phyloP scores from a whole-genome alignment of 2,888 invertebrate species.

The Leucophora obtusa region DNA sequence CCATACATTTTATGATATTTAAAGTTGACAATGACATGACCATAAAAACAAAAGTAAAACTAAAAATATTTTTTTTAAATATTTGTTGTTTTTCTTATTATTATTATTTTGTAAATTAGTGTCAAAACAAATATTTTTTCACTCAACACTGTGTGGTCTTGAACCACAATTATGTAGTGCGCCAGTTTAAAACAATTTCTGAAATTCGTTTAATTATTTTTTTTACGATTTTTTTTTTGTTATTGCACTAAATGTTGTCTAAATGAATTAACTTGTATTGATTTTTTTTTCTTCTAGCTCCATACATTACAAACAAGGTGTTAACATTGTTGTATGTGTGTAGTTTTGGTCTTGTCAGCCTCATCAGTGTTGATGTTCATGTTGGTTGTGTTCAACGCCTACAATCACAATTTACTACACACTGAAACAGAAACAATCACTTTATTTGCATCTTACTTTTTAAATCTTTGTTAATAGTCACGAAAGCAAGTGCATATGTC shows the following conservation, averaged over 20 bases:
- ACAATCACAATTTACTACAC: constrained; percentile 34
- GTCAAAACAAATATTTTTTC: constrained; percentile 64
- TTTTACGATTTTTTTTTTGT: constrained; percentile 25
- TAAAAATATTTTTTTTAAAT: constrained; percentile 54
- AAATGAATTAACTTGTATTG: constrained; percentile 61
- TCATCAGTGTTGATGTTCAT: constrained; percentile 60
- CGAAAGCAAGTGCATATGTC: constrained; percentile 34
- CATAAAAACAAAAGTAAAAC: constrained; percentile 52
- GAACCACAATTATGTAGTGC: constrained; percentile 48
- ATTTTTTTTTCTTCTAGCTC: constrained; percentile 23
- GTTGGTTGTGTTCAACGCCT: constrained; percentile 53
- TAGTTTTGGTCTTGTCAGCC: constrained; percentile 55
- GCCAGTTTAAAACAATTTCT: constrained; percentile 46
- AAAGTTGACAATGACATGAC: constrained; percentile 59
- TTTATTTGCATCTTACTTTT: constrained; percentile 52
- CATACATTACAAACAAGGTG: constrained; percentile 28
- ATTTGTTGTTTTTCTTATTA: constrained; percentile 53
- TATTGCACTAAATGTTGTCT: constrained; percentile 24
- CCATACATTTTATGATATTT: constrained; percentile 6
- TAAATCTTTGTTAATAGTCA: constrained; percentile 49
- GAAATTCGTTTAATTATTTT: constrained; percentile 42
- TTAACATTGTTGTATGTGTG: constrained; percentile 32
- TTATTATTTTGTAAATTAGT: constrained; percentile 63
- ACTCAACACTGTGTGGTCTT: constrained; percentile 62
- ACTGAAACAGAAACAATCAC: constrained; percentile 38